These are phyloP conservation scores for Cepphus grylle DNA, from an alignment of 2,113 vertebrate genomes.

Conservation along the genomic window DNA sequence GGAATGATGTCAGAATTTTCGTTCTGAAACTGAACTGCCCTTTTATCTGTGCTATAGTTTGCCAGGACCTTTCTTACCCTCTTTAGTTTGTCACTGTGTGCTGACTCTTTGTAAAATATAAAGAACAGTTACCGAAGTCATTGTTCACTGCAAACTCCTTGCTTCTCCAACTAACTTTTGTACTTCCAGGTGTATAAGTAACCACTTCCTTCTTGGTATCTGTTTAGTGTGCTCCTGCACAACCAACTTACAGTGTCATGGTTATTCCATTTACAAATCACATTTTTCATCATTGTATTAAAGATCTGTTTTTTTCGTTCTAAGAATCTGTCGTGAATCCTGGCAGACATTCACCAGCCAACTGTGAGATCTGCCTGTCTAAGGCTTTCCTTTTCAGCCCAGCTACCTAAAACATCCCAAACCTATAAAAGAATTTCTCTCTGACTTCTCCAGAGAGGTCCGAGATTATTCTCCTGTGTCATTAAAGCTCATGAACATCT, in stretches of 20 bases:
- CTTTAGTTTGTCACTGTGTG: not conserved
- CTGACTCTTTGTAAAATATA: not conserved
- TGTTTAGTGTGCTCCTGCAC: not conserved
- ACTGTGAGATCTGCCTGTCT: not conserved
- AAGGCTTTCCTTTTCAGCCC: not conserved
- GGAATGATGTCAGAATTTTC: not conserved
- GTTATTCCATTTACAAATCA: not conserved
- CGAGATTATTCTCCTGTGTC: not conserved
- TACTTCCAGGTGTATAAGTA: not conserved
- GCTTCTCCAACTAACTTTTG: not conserved
- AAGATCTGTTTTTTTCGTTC: not conserved
- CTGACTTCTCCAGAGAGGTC: not conserved
- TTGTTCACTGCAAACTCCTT: not conserved
- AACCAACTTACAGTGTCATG: not conserved
- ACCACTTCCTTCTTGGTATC: not conserved
- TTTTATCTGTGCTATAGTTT: not conserved
- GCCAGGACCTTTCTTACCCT: not conserved
- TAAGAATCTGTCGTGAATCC: not conserved
- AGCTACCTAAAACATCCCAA: not conserved
- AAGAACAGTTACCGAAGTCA: not conserved
- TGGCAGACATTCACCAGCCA: not conserved
- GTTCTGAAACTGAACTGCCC: not conserved
- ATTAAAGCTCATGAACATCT: accelerated
- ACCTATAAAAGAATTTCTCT: not conserved
- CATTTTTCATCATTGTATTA: not conserved